Evolutionary conservation across 2,113 vertebrate species (phyloP).

Genomic region (Oxygymnocypris stewartii): DNA sequence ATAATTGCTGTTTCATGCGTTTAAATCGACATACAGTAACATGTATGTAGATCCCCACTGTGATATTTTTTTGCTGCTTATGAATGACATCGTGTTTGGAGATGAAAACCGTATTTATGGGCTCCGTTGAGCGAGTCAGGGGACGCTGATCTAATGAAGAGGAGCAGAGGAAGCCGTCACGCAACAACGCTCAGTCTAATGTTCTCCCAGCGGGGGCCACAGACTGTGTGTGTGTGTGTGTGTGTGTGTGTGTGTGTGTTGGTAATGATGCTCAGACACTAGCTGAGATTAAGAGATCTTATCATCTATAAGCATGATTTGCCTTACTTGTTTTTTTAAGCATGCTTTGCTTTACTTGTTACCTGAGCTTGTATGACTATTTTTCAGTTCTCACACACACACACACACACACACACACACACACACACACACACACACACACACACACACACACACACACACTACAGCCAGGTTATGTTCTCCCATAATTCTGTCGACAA

Average conservation of each 20-base stretch:
- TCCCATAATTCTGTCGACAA: not conserved
- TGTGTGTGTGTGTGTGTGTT: conserved; percentile 8
- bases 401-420: too few relatives aligned
- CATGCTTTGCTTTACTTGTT: not conserved
- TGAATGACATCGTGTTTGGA: not conserved
- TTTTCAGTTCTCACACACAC: not conserved
- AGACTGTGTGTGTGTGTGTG: conserved; percentile 14
- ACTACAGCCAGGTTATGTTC: not conserved
- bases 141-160: conserved; percentile 43
- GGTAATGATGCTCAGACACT: conserved; percentile 14
- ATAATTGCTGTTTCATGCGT: not conserved
- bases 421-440: too few relatives aligned
- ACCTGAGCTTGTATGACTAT: not conserved
- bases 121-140: conserved; percentile 42
- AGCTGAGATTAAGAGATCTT: conserved; percentile 13
- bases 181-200: conserved; percentile 57
- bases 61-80: not conserved
- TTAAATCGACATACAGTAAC: not conserved
- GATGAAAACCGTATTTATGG: conserved; percentile 34
- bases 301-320: not conserved
- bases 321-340: too few relatives aligned
- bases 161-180: conserved; percentile 58
- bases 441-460: too few relatives aligned
- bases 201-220: conserved; percentile 50
- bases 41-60: conserved; percentile 1